These are phyloP conservation scores for Sebastes elongatus DNA, from an alignment of 2,797 vertebrate species.

Conservation along the genomic window DNA sequence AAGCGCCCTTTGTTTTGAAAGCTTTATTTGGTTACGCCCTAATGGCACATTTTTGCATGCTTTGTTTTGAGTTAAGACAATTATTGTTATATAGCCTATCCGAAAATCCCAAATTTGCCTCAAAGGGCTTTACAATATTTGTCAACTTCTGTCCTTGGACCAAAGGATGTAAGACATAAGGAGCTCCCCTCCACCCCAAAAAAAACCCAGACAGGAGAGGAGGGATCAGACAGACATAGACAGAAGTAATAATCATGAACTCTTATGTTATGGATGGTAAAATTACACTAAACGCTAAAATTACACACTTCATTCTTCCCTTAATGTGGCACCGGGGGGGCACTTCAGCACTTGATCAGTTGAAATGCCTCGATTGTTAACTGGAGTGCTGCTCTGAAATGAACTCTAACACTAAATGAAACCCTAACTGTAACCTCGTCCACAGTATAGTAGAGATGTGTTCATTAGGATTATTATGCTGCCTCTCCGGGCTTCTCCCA, in stretches of 20 bases:
- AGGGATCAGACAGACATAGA: background rate
- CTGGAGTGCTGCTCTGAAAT: background rate
- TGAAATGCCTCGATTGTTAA: background rate
- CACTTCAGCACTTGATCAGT: background rate
- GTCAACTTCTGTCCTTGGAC: background rate
- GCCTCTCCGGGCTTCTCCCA: conserved; percentile 55
- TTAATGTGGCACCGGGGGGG: background rate
- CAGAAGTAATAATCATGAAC: background rate
- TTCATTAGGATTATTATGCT: conserved; percentile 70
- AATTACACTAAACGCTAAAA: background rate
- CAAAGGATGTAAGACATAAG: background rate
- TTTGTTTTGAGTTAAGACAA: background rate
- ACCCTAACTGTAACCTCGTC: background rate
- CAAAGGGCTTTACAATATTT: background rate
- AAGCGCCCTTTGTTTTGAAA: background rate
- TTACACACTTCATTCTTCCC: background rate
- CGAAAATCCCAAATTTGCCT: background rate
- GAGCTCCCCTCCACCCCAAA: background rate
- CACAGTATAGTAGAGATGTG: conserved; percentile 17
- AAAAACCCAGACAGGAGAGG: background rate
- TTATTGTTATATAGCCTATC: background rate
- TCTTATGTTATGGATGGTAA: background rate
- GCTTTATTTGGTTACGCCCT: background rate
- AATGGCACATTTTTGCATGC: background rate
- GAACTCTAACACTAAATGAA: background rate